Conservation (phyloP, 2,797 vertebrate species). For the Distichodus sexfasciatus region DNA sequence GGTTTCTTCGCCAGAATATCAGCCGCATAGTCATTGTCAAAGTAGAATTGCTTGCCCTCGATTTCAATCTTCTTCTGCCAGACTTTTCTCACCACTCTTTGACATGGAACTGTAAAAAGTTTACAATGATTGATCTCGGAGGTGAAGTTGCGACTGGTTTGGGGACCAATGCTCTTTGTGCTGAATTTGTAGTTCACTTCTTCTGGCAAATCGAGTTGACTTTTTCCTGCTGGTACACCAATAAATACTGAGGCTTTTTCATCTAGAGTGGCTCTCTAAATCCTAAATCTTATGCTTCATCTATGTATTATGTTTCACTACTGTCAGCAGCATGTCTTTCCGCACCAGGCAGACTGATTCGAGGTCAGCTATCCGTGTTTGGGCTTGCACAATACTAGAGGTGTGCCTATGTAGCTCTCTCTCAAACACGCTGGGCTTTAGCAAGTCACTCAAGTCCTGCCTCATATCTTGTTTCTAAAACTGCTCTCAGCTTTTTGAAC, state of each 20-base stretch:
- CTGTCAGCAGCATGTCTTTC: background rate
- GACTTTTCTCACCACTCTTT: background rate
- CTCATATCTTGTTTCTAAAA: too few relatives aligned
- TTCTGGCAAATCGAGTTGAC: background rate
- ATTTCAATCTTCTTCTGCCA: background rate
- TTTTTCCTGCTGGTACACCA: background rate
- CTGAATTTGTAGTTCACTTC: background rate
- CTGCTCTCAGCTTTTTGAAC: too few relatives aligned
- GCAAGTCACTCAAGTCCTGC: too few relatives aligned
- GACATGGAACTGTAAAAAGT: background rate
- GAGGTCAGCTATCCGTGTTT: background rate
- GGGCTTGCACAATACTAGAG: background rate
- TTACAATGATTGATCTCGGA: background rate
- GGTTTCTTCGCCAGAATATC: background rate
- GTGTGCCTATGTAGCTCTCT: too few relatives aligned
- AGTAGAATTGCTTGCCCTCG: background rate
- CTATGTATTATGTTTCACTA: background rate
- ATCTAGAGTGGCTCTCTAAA: background rate
- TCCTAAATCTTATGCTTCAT: background rate
- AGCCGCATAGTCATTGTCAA: conserved; percentile 1
- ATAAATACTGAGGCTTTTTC: background rate
- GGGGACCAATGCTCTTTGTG: background rate
- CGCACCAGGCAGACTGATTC: background rate
- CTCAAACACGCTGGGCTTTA: too few relatives aligned
- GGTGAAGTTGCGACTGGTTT: background rate